Conservation (phyloP, 1,140 invertebrate species). For the Plutomurus gul region DNA sequence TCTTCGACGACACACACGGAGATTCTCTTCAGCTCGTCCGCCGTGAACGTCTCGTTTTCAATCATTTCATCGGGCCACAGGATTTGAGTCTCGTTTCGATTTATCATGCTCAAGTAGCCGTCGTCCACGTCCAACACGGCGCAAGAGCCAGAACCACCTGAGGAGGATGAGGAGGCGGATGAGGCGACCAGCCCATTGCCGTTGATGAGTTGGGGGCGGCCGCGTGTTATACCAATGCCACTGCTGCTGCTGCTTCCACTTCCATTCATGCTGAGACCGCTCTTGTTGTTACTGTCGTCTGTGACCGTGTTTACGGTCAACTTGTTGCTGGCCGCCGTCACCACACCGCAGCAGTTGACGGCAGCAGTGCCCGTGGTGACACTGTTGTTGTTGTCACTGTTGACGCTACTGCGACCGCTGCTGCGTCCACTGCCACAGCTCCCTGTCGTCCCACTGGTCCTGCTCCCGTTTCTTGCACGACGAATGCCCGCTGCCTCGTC, state of each 20-base stretch:
- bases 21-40: slow-evolving; percentile 46
- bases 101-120: slow-evolving; percentile 53
- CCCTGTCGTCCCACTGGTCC: background rate
- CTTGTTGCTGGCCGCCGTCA: too few relatives aligned
- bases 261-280: background rate
- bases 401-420: slow-evolving; percentile 28
- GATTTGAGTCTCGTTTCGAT: slow-evolving; percentile 44
- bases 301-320: too few relatives aligned
- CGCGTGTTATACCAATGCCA: background rate
- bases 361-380: background rate
- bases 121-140: slow-evolving; percentile 48
- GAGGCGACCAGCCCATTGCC: background rate
- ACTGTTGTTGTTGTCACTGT: slow-evolving; percentile 14
- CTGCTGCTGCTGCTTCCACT: background rate
- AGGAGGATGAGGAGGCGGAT: background rate
- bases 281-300: background rate
- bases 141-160: background rate
- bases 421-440: slow-evolving; percentile 27
- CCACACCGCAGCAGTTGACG: background rate
- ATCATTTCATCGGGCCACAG: slow-evolving; percentile 51
- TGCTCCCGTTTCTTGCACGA: background rate
- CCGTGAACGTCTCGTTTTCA: slow-evolving; percentile 50
- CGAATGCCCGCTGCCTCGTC: background rate
- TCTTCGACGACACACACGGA: slow-evolving; percentile 30
- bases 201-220: background rate